Conservation (phyloP, 2,888 invertebrate species). For the Scelioninae gen. 2 region DNA sequence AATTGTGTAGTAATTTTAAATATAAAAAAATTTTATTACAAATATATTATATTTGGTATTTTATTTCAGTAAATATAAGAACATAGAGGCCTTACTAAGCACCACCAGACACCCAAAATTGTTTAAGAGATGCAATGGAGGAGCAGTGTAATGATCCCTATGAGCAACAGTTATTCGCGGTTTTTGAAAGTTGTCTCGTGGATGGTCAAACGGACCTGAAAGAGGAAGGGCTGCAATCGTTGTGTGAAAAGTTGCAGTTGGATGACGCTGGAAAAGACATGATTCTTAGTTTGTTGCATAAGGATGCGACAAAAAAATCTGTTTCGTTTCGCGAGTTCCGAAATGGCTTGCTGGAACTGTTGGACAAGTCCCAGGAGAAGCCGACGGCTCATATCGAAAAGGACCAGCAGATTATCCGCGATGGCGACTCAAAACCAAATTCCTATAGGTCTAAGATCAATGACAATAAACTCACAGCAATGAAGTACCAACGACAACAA, state of each 20-base stretch:
- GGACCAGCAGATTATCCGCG: conserved; percentile 43
- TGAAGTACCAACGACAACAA: conserved; percentile 47
- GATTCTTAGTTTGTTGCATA: conserved; percentile 79
- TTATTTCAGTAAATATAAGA: conserved; percentile 23
- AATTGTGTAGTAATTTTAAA: too few relatives aligned
- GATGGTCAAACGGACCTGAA: conserved; percentile 83
- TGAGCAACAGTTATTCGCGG: conserved; percentile 87
- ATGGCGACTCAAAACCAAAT: conserved; percentile 62
- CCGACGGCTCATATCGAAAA: conserved; percentile 29
- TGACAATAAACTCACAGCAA: conserved; percentile 43
- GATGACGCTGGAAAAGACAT: conserved; percentile 83
- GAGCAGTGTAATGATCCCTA: conserved; percentile 80
- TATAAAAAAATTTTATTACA: background rate
- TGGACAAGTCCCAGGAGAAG: conserved; percentile 77
- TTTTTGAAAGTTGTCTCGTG: conserved; percentile 87
- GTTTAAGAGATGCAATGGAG: conserved; percentile 71
- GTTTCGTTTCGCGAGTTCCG: conserved; percentile 86
- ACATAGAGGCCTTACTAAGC: conserved; percentile 16
- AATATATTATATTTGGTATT: too few relatives aligned
- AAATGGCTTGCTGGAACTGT: conserved; percentile 83
- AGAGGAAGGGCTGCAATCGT: conserved; percentile 80
- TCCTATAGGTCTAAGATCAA: conserved; percentile 44
- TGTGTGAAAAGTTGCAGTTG: conserved; percentile 87
- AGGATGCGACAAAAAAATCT: conserved; percentile 74
- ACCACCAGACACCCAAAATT: conserved; percentile 6